Conservation (phyloP, 2,888 invertebrate genomes). For the Sipha maydis region DNA sequence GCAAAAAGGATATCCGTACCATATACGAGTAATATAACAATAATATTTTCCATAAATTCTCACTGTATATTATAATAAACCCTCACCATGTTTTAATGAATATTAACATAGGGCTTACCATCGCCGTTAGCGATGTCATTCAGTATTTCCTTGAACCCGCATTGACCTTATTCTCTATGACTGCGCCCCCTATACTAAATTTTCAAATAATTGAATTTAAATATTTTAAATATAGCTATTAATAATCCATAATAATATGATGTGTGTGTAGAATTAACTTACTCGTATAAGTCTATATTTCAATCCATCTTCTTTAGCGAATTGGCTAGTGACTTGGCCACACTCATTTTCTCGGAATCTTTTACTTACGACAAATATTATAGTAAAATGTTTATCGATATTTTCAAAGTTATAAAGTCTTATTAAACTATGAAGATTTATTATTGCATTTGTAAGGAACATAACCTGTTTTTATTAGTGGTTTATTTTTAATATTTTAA, state of each 20-base stretch:
- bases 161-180: conserved; percentile 52
- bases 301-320: background rate
- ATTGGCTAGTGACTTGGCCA: background rate
- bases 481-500: background rate
- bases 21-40: background rate
- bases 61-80: conserved; percentile 41
- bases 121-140: conserved; percentile 47
- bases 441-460: background rate
- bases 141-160: conserved; percentile 56
- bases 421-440: background rate
- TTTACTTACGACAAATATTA: background rate
- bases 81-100: conserved; percentile 54
- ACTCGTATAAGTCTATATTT: background rate
- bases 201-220: conserved; percentile 7
- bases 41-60: conserved; percentile 48
- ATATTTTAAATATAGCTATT: background rate
- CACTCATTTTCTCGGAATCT: background rate
- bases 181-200: conserved; percentile 8
- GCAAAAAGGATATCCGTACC: conserved; percentile 45
- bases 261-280: background rate
- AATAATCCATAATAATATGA: background rate
- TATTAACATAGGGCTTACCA: conserved; percentile 52
- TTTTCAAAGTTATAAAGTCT: background rate
- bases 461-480: background rate
- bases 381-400: background rate